Conservation (phyloP, 2,888 invertebrate genomes). For the Brachynemurus nebulosus region DNA sequence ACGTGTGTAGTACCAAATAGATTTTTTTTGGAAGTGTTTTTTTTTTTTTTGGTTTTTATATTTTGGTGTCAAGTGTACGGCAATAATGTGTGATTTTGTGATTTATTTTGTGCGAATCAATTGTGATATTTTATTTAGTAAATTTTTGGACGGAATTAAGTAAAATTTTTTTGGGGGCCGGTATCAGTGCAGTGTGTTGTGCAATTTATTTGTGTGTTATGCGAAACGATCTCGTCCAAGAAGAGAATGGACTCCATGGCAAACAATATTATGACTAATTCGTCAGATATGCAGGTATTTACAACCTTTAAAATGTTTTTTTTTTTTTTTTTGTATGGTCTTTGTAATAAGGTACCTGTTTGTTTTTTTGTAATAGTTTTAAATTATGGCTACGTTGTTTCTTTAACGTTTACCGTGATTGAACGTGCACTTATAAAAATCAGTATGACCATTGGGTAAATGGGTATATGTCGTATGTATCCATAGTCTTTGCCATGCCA, state of each 20-base stretch:
- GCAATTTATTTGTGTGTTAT: not conserved
- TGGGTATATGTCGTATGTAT: too few relatives aligned
- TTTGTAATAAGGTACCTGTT: not conserved
- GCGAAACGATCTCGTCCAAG: not conserved
- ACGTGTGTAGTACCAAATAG: not conserved
- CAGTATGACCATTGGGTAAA: too few relatives aligned
- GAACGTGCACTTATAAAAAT: too few relatives aligned
- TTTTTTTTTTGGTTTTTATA: not conserved
- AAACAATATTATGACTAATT: slow-evolving; percentile 8
- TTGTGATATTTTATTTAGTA: too few relatives aligned
- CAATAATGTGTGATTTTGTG: too few relatives aligned
- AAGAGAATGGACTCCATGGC: slow-evolving; percentile 7
- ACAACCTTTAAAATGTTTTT: not conserved
- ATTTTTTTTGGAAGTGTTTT: not conserved
- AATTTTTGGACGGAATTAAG: too few relatives aligned
- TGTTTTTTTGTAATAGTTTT: too few relatives aligned
- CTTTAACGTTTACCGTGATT: too few relatives aligned
- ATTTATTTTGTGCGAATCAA: too few relatives aligned
- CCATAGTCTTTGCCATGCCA: too few relatives aligned
- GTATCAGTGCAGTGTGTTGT: not conserved
- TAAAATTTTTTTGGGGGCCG: too few relatives aligned
- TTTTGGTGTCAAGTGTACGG: not conserved
- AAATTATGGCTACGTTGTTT: too few relatives aligned
- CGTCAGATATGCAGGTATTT: slow-evolving; percentile 8
- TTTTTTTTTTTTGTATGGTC: not conserved